Base-by-base conservation (phyloP, 1,140 invertebrate species). In the Chelonus insularis region DNA sequence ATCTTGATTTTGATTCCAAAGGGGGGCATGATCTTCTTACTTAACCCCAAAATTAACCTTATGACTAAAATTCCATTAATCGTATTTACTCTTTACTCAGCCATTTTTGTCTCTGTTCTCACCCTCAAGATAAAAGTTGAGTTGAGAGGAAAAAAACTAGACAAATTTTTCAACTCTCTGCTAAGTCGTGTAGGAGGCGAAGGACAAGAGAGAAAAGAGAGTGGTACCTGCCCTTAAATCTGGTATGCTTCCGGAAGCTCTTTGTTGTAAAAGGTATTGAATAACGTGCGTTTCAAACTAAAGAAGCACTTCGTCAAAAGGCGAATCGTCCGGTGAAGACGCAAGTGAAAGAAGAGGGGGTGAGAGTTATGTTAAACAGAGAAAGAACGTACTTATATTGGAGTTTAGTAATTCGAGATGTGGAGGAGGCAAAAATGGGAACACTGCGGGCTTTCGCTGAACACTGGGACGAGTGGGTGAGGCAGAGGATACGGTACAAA, bases 271-370 rank as follows among this genome's bases (percentile, higher is more conserved):
- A 45, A 39, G 50, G 68, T 72, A 78, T 78, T 73, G 76, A 76
- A 76, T 78, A 70, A 74, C 76, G 67, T 62, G 71, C 66, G 70
- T 74, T 77, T 73, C 69, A 77, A 75, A 75, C 75, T 69, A 78
- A 79, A 77, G 77, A 80, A 80, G 78, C 77, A 79, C 68, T 77
- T 76, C 74, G 78, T 79, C 78, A 80, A 79, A 78, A 80, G 75
- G 74, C 77, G 77, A 79, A 72, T 77, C 72, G 68, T 23, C 65
- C 54, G 64, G 58, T 52, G 52, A 70, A 72, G 69, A 74, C 64
- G 64, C 68, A 67, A 68, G 70, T 75, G 71, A 76, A 74, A 47
- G 57, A 20, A 41, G 7, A 3, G 18, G 25, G 41, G 6, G 57
- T 37, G 41, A n/a, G 9, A 11, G 37, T 12, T 11, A 36, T 48